phyloP scores from a whole-genome alignment of 2,888 invertebrate genomes.

The Tromatobia lineatoria region DNA sequence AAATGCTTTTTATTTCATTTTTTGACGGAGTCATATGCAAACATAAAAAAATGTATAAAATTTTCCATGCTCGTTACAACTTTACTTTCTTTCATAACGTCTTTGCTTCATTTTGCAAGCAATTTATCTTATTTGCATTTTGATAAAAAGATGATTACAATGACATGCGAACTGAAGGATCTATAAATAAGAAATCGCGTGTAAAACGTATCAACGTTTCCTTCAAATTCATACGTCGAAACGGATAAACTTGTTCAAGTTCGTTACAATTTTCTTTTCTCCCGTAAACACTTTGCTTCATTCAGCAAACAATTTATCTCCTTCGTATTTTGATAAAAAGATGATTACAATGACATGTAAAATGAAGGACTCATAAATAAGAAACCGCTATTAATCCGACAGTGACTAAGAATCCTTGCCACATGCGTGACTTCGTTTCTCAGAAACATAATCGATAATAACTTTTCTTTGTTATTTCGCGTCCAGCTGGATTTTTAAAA shows the following conservation, averaged over 20 bases:
- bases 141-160: background rate
- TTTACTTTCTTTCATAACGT: background rate
- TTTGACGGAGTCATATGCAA: background rate
- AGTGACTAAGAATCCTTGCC: constrained; percentile 5
- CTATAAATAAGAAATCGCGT: background rate
- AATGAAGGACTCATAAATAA: background rate
- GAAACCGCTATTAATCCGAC: background rate
- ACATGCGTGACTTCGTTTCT: background rate
- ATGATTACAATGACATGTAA: background rate
- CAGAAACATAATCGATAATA: constrained; percentile 10
- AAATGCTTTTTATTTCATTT: background rate
- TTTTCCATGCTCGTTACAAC: background rate
- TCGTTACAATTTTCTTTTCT: background rate
- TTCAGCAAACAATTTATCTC: background rate
- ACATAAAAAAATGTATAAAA: no score
- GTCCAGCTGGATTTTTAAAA: background rate
- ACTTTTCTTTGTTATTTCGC: background rate
- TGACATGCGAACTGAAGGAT: background rate
- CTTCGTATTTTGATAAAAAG: background rate
- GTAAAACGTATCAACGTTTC: no score
- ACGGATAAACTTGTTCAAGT: background rate
- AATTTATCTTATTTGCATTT: background rate
- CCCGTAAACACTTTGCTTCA: background rate
- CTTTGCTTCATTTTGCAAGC: background rate
- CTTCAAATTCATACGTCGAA: background rate